Evolutionary conservation across 92 coral and sea anemone genomes (phyloP), one percentile per base, ranked within the genome.

Genomic region (Palythoa heliodiscus): DNA sequence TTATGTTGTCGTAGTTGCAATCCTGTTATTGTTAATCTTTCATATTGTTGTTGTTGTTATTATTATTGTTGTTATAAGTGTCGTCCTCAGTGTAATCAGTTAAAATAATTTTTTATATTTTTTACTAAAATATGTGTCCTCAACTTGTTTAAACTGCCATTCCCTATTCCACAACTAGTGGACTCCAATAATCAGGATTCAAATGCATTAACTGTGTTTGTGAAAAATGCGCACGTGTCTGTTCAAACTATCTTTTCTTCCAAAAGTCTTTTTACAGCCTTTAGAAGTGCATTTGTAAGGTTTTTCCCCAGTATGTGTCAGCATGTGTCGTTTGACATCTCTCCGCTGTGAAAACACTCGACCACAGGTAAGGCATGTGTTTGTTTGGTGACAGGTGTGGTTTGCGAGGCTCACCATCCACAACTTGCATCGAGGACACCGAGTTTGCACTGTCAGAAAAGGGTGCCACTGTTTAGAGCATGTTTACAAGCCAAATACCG

Each of bases 161-260:
- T 43, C 9, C 7, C 50, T 43, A 43, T 43, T 43, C 9, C 69
- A 63, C 5, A 22, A 63, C 5, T 63, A 7, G 11, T 63, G 69
- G 9, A 23, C 11, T 11, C 11, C 69, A 19, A 22, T 20, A 17
- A 63, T 29, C 43, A 3, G 37, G 47, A 25, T 29, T 25, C 48
- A 22, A 69, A 0, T 20, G 43, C 5, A 23, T 76, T 35, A 76
- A 25, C 38, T 23, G 14, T 75, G 58, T 11, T 76, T 25, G 53
- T 76, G 81, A 76, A 52, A 52, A 29, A 76, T 43, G 11, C 84
- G 75, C 74, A 66, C 60, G 25, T 80, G 84, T 80, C 84, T 80
- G 43, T 23, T 67, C 73, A 80, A 52, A 80, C 73, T 80, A 66
- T 80, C 84, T 52, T 69, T 80, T 80, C 84, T 80, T 80, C 73